Base-by-base conservation (phyloP, 2,113 vertebrate genomes). In the Nerophis ophidion region DNA sequence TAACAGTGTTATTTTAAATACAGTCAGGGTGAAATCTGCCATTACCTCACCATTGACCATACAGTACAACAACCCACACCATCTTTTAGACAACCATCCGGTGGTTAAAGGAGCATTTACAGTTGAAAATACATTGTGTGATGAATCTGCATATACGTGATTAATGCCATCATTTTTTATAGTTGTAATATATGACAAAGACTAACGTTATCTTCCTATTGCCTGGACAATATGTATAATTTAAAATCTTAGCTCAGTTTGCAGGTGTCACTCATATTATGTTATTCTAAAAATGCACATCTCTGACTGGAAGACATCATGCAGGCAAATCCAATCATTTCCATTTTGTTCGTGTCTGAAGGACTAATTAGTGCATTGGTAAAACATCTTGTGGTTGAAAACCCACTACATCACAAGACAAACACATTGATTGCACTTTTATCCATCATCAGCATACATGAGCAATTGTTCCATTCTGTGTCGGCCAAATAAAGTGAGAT, bases 401-500 rank as follows among this genome's bases (percentile, higher is more conserved):
- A 67, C 44, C 44, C 47, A 61, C 61, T 62, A 59, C 58, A 57
- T 69, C 10, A 34, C 57, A 68, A 49, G 36, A 59, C 26, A 72
- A 72, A 72, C 45, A 60, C 35, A 7, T 54, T 44, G 34, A 59
- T 59, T 55, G 16, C 17, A 44, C 19, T 46, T 66, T 17, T 33
- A 44, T 57, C 19, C 45, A 49, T 51, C 56, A 63, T 64, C 56
- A 61, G 48, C 44, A 70, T 72, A 56, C 46, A 48, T 40, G n/a
- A 48, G 38, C 38, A 42, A 38, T 42, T 57, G 54, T 61, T 70
- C 52, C 17, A 59, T 16, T 56, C 8, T 4, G 16, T 59, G 51
- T 74, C 57, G 59, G 19, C 57, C 48, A 58, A 61, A 64, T 67
- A 17, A 66, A 66, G 34, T 47, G 45, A 60, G 42, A 70, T 45